These are phyloP conservation scores for Thysanoteuthis rhombus DNA, from an alignment of 2,888 invertebrate genomes.

Conservation along the genomic window DNA sequence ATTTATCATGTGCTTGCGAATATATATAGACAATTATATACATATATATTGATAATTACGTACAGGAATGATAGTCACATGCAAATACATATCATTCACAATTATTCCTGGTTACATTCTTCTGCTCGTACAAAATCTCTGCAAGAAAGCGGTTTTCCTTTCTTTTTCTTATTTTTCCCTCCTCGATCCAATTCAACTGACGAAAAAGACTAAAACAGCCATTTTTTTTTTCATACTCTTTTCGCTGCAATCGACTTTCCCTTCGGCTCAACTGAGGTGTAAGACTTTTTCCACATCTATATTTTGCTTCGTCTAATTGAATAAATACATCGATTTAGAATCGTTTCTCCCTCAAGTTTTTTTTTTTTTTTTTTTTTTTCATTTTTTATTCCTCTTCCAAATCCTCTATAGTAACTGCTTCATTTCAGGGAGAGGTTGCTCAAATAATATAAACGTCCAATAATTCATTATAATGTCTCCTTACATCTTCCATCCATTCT, in stretches of 20 bases:
- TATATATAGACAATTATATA: no score
- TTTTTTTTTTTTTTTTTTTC: background rate
- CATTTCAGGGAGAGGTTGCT: background rate
- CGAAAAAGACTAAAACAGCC: background rate
- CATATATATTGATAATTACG: no score
- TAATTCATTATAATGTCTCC: no score
- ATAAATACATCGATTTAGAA: background rate
- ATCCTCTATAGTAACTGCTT: no score
- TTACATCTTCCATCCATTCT: no score
- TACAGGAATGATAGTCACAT: no score
- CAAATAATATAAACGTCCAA: background rate
- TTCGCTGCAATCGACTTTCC: background rate
- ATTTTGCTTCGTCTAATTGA: background rate
- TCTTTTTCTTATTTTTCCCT: background rate
- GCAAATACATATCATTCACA: background rate
- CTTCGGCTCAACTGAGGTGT: background rate
- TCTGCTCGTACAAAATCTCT: background rate
- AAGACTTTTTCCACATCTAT: background rate
- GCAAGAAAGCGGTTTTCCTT: no score
- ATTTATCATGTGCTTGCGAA: no score
- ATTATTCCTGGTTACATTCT: background rate
- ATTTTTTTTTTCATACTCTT: background rate
- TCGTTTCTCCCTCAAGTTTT: no score
- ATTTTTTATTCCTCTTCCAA: no score
- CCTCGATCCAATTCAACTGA: background rate